Percentiles rank a stretch among this genome's conserved stretches.
These are phyloP conservation scores for Papilio helenus DNA, from an alignment of 1,140 invertebrate species.

Conservation along the genomic window DNA sequence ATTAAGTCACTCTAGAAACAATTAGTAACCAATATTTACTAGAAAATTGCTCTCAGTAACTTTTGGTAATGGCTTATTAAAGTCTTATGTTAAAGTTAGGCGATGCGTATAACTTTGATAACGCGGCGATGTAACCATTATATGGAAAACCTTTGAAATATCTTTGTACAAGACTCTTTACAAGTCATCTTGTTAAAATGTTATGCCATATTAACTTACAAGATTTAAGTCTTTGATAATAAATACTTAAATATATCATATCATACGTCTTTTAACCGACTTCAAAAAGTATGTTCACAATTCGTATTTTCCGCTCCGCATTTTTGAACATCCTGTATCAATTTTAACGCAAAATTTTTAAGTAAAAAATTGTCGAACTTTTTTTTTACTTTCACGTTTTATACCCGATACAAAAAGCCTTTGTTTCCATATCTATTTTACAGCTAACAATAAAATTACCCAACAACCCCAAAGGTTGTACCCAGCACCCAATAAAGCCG, in stretches of 20 bases:
- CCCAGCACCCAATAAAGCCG: slow-evolving; percentile 46
- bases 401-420: neutral
- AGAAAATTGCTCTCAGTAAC: neutral
- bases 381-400: neutral
- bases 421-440: slow-evolving; percentile 16
- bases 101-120: neutral
- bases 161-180: slow-evolving; percentile 4
- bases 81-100: neutral
- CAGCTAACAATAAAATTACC: neutral
- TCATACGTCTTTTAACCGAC: neutral
- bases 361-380: neutral
- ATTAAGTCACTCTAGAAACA: no score
- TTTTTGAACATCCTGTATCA: neutral
- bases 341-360: neutral
- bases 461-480: slow-evolving; percentile 15
- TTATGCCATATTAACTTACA: neutral
- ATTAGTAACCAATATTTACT: neutral
- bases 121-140: neutral
- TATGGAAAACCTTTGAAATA: neutral
- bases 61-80: neutral
- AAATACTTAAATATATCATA: neutral
- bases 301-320: neutral
- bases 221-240: neutral
- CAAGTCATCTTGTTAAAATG: neutral
- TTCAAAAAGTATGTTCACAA: neutral